Conservation (phyloP, 2,888 invertebrate species). For the Cerastis rubricosa region DNA sequence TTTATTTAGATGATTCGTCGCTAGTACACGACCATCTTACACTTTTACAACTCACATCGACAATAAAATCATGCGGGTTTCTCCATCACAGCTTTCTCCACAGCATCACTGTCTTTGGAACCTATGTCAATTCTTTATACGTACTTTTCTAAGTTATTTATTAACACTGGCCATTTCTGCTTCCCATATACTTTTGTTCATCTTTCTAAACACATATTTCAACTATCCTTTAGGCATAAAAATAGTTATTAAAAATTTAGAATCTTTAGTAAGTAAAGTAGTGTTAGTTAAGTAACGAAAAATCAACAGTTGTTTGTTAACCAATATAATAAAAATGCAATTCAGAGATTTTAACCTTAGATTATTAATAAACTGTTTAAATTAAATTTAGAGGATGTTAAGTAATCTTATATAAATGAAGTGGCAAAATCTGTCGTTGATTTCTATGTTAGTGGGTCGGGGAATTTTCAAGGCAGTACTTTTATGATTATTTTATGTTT, state of each 20-base stretch:
- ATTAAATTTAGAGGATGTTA: conserved; percentile 74
- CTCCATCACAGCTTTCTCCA: conserved; percentile 60
- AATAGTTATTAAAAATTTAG: conserved; percentile 82
- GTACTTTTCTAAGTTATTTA: conserved; percentile 70
- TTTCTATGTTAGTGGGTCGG: conserved; percentile 53
- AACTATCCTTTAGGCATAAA: conserved; percentile 81
- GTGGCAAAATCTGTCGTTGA: conserved; percentile 78
- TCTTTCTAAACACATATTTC: conserved; percentile 72
- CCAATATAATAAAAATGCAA: conserved; percentile 88
- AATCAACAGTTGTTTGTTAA: conserved; percentile 90
- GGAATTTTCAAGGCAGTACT: conserved; percentile 67
- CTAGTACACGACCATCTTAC: conserved; percentile 63
- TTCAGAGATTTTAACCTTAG: conserved; percentile 89
- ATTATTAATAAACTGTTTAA: conserved; percentile 81
- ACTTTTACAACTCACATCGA: conserved; percentile 76
- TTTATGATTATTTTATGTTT: conserved; percentile 55
- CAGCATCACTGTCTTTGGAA: conserved; percentile 65
- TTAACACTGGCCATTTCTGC: conserved; percentile 62
- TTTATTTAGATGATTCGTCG: conserved; percentile 81
- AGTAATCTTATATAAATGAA: conserved; percentile 61
- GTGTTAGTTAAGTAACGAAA: conserved; percentile 82
- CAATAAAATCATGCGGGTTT: conserved; percentile 78
- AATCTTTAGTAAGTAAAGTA: conserved; percentile 84
- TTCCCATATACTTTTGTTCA: conserved; percentile 62
- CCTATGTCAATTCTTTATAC: conserved; percentile 80